Conservation (phyloP, 2,888 invertebrate genomes). For the Drosophila maculinotata region DNA sequence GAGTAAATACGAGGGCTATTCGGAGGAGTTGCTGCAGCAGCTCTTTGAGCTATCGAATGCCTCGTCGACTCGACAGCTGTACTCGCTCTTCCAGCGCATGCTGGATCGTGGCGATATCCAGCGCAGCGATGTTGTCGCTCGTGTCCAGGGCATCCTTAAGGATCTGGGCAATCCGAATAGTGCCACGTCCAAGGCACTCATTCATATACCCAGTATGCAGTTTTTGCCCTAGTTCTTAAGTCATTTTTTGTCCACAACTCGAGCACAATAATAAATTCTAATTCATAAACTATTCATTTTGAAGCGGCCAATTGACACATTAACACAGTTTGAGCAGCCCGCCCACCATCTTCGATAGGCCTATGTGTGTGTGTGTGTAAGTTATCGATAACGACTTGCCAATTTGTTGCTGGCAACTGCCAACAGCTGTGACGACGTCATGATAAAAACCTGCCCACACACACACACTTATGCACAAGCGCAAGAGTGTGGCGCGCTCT, state of each 20-base stretch:
- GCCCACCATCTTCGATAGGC: conserved; percentile 23
- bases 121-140: conserved; percentile 82
- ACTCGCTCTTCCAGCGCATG: conserved; percentile 83
- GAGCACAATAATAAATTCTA: conserved; percentile 47
- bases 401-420: conserved; percentile 45
- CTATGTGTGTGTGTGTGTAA: conserved; percentile 6
- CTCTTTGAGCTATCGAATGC: conserved; percentile 78
- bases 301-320: conserved; percentile 59
- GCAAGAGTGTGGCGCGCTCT: conserved; percentile 16
- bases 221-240: conserved; percentile 78
- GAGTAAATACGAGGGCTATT: conserved; percentile 84
- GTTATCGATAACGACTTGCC: conserved; percentile 63
- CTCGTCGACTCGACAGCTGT: conserved; percentile 83
- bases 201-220: conserved; percentile 83
- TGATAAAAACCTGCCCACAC: conserved; percentile 21
- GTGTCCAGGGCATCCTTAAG: conserved; percentile 82
- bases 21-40: conserved; percentile 79
- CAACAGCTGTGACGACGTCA: conserved; percentile 64
- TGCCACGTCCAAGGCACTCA: conserved; percentile 79
- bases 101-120: conserved; percentile 82
- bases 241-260: conserved; percentile 40
- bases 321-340: conserved; percentile 61
- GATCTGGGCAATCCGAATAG: conserved; percentile 82
- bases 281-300: conserved; percentile 35
- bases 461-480: neutral